Base-by-base conservation (phyloP, 2,113 vertebrate genomes). In the Elgaria multicarinata region DNA sequence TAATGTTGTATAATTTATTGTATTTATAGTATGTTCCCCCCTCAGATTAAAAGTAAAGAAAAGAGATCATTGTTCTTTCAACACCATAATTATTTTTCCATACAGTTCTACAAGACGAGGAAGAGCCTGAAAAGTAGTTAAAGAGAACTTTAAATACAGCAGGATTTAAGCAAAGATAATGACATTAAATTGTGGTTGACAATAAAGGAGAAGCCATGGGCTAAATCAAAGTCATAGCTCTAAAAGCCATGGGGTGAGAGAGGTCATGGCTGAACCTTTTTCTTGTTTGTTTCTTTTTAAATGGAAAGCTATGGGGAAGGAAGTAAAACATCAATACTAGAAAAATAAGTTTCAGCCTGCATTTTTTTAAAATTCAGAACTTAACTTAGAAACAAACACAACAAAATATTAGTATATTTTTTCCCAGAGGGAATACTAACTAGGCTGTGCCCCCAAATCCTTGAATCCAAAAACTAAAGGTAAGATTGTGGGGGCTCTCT, bases 81-180 rank as follows among this genome's bases (percentile, higher is more conserved):
- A 89, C 86, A 84, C 46, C 86, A 42, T 95, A 94, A 96, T 97
- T 95, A 95, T 94, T 95, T 96, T 95, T 97, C 94, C 91, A 86
- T 78, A 86, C 88, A 91, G 66, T 94, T 96, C 83, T 95, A 95
- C 94, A 94, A 93, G 92, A 95, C 91, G 89, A 95, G 92, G 86
- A 95, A 95, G 96, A 94, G 88, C 93, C 92, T 95, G 87, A 92
- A 96, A 96, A 95, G 92, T 96, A 97, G 97, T 97, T 96, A 96
- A 28, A 97, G 94, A 96, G 95, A 95, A 95, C 94, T 92, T 96
- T 87, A 89, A 93, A 58, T 94, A 95, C 93, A 96, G 93, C 91
- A 95, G 94, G 95, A 83, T 92, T 95, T 94, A 91, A 91, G 91
- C 92, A 92, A 90, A 94, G 92, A 96, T 92, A 96, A 94, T 69